Evolutionary conservation across 23 tunicate genomes (phyloP).

Genomic region (Phallusia fumigata): DNA sequence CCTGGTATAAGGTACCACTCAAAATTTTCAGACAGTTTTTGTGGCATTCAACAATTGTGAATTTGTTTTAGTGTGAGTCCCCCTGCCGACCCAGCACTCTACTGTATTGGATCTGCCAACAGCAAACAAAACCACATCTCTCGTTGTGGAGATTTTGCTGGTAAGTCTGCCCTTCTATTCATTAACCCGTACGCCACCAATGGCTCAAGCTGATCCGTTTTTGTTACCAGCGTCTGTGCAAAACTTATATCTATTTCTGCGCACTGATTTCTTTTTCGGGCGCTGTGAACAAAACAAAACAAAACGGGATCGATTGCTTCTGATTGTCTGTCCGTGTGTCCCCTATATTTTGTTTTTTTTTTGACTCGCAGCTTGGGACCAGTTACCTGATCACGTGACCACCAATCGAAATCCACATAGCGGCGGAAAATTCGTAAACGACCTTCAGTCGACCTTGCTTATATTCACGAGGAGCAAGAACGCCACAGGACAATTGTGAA

Average conservation of each 20-base stretch:
- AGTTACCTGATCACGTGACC: neutral
- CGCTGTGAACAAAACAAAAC: no score
- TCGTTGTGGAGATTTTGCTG: neutral
- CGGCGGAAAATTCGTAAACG: neutral
- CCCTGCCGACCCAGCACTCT: neutral
- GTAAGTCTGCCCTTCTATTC: no score
- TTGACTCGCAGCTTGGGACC: neutral
- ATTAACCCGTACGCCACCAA: no score
- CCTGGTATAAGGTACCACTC: neutral
- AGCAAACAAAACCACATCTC: neutral
- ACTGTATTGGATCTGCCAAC: neutral
- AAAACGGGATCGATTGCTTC: no score
- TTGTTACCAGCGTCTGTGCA: no score
- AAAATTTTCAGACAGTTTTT: no score
- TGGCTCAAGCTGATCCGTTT: no score
- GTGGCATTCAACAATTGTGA: no score
- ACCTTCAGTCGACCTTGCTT: conserved; percentile 10
- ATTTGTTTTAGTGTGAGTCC: neutral
- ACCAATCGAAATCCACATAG: neutral
- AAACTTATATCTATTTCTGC: no score
- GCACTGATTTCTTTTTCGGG: no score
- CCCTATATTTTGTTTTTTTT: no score
- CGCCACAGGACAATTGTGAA: neutral
- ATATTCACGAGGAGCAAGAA: conserved; percentile 1
- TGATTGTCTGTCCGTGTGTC: no score